Conservation (phyloP, 1,140 invertebrate genomes). For the Platorchestia sp. region DNA sequence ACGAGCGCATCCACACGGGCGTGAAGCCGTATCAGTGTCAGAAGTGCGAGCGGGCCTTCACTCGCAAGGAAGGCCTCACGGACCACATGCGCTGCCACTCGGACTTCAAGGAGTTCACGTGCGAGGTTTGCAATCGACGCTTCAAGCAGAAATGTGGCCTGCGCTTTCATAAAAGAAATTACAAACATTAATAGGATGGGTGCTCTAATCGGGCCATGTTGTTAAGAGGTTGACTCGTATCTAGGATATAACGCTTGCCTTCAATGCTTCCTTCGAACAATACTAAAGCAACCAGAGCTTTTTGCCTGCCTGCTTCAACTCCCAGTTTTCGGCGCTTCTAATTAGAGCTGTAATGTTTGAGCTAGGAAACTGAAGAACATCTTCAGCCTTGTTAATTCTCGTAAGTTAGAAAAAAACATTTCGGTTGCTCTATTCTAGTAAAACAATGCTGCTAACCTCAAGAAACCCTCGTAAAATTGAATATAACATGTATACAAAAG, state of each 20-base stretch:
- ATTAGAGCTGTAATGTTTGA: neutral
- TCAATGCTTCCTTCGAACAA: neutral
- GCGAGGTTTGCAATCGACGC: slow-evolving; percentile 66
- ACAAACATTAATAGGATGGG: slow-evolving; percentile 60
- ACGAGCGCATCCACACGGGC: slow-evolving; percentile 67
- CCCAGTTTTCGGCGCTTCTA: neutral
- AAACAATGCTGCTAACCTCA: neutral
- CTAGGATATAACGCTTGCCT: neutral
- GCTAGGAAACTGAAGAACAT: neutral
- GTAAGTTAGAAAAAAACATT: neutral
- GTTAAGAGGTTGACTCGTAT: neutral
- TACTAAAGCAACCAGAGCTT: neutral
- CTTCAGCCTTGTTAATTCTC: neutral
- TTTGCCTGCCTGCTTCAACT: neutral
- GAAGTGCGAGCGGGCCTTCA: slow-evolving; percentile 65
- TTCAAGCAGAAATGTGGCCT: slow-evolving; percentile 67
- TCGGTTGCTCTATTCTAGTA: neutral
- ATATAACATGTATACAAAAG: neutral
- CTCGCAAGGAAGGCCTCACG: slow-evolving; percentile 66
- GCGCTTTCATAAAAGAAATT: slow-evolving; percentile 66
- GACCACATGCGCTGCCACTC: slow-evolving; percentile 67
- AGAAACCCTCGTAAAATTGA: neutral
- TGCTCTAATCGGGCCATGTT: neutral
- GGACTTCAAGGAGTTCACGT: slow-evolving; percentile 66
- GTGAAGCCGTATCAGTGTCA: slow-evolving; percentile 66